A percentile compares a stretch with the other conserved stretches of the same genome.
Evolutionary conservation across 2,113 vertebrate genomes (phyloP).

Genomic region (Nibea albiflora): DNA sequence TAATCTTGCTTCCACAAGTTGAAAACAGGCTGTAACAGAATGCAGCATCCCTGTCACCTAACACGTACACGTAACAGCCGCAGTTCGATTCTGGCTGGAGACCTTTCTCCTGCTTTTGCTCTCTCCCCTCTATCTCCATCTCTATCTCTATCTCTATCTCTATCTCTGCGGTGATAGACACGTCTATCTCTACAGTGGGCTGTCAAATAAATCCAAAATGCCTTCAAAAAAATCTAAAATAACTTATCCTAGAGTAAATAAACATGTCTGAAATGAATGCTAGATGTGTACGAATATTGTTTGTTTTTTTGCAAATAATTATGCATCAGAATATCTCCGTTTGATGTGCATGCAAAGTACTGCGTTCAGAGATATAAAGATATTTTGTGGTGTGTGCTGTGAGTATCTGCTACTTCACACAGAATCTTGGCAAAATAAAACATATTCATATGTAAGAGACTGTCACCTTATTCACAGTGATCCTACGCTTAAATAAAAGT

Average conservation of each 20-base stretch:
- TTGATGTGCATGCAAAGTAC: not conserved
- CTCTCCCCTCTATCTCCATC: too few relatives aligned
- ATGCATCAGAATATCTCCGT: not conserved
- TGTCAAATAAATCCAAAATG: not conserved
- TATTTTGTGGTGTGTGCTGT: not conserved
- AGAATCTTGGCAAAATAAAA: not conserved
- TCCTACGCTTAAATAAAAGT: not conserved
- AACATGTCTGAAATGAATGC: too few relatives aligned
- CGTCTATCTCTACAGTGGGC: too few relatives aligned
- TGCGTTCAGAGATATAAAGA: not conserved
- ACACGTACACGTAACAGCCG: not conserved
- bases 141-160: too few relatives aligned
- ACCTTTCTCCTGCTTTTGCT: not conserved
- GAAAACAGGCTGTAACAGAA: not conserved
- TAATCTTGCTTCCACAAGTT: not conserved
- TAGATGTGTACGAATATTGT: too few relatives aligned
- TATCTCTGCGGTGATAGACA: too few relatives aligned
- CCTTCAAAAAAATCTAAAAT: not conserved
- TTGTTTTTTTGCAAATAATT: too few relatives aligned
- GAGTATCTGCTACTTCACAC: not conserved
- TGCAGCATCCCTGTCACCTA: not conserved
- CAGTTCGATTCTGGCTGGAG: not conserved
- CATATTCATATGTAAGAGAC: not conserved
- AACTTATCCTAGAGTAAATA: too few relatives aligned
- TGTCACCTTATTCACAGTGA: not conserved